Conservation (phyloP, 2,113 vertebrate species). For the Catharus bicknelli region DNA sequence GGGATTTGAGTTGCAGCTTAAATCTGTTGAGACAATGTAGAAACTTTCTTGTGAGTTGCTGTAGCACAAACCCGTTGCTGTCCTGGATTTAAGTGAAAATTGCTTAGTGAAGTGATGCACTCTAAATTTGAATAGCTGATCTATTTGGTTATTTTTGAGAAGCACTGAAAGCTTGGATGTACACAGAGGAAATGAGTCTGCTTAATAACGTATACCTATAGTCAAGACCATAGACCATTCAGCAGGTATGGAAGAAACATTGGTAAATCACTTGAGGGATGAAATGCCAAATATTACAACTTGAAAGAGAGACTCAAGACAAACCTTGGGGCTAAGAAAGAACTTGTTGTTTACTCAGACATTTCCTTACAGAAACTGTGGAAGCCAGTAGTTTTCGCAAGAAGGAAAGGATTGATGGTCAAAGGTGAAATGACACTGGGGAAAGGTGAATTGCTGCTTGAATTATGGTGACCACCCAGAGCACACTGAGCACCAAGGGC, state of each 20-base stretch:
- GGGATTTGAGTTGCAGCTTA: not conserved
- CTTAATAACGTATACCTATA: not conserved
- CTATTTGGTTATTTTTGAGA: not conserved
- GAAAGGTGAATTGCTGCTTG: not conserved
- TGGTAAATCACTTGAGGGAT: slow-evolving; percentile 2
- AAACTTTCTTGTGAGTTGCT: not conserved
- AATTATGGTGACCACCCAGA: not conserved
- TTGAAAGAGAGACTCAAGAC: not conserved
- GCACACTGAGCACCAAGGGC: not conserved
- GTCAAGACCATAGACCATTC: not conserved
- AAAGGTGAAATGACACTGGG: slow-evolving; percentile 22
- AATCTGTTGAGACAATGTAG: not conserved
- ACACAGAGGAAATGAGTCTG: not conserved
- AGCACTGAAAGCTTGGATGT: slow-evolving; percentile 1
- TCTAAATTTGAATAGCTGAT: not conserved
- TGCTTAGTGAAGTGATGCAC: not conserved
- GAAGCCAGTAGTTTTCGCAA: slow-evolving; percentile 74
- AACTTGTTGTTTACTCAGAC: slow-evolving; percentile 73
- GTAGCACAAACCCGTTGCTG: not conserved
- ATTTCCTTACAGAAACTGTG: slow-evolving; percentile 68
- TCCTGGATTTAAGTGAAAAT: not conserved
- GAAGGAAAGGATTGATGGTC: slow-evolving; percentile 70
- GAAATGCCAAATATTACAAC: not conserved
- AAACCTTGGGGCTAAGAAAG: not conserved
- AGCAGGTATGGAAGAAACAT: not conserved